A percentile compares a stretch with the other conserved stretches of the same genome.
Evolutionary conservation across 2,797 vertebrate species (phyloP).

Genomic region (Spinus olivaceus): DNA sequence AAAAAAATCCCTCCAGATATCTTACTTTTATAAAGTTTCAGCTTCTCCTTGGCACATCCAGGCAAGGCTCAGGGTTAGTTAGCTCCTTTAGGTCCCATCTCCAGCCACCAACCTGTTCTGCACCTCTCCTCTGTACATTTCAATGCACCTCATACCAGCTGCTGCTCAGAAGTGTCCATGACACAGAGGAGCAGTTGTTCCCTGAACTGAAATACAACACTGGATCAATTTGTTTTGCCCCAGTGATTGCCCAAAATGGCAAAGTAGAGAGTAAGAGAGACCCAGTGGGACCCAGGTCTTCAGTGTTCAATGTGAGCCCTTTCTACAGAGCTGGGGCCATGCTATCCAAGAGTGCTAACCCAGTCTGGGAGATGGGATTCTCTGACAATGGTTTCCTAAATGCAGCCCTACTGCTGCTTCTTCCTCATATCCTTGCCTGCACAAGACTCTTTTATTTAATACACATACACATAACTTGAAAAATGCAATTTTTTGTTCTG

Average conservation of each 20-base stretch:
- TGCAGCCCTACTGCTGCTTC: neutral
- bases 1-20: neutral
- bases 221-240: neutral
- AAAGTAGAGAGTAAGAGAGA: neutral
- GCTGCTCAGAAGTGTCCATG: neutral
- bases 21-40: neutral
- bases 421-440: neutral
- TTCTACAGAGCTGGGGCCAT: neutral
- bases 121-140: neutral
- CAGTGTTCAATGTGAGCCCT: neutral
- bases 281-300: neutral
- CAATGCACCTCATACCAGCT: rapidly evolving
- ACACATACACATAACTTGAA: neutral
- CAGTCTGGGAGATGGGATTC: neutral
- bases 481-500: neutral
- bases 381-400: neutral
- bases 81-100: neutral
- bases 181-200: neutral
- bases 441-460: neutral
- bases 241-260: neutral
- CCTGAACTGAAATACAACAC: neutral
- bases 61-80: neutral
- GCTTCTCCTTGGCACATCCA: neutral
- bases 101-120: neutral
- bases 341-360: neutral